Evolutionary conservation across 2,113 vertebrate species (phyloP).

Genomic region (Lutjanus erythropterus): DNA sequence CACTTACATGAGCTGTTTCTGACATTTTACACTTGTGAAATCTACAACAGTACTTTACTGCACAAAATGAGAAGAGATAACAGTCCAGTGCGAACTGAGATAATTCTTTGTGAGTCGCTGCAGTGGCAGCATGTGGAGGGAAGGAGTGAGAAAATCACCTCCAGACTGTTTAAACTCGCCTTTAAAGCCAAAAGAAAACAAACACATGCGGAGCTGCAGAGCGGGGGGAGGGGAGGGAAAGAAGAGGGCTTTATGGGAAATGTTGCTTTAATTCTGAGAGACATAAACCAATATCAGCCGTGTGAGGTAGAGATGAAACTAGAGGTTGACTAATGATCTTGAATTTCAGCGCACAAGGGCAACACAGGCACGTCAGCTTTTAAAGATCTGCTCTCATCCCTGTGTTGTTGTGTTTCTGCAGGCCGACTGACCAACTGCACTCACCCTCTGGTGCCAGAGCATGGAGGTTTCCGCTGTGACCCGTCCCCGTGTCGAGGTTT

Average conservation of each 20-base stretch:
- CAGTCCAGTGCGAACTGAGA: neutral
- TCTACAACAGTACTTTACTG: neutral
- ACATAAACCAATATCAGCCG: no score
- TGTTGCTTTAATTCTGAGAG: no score
- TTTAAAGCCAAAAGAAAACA: slow-evolving; percentile 6
- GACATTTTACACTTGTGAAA: neutral
- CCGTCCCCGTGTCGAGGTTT: slow-evolving; percentile 83
- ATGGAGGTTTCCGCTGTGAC: slow-evolving; percentile 83
- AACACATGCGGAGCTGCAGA: neutral
- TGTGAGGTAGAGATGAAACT: no score
- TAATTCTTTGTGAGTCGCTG: neutral
- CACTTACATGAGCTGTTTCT: no score
- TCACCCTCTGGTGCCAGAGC: slow-evolving; percentile 80
- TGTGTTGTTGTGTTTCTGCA: slow-evolving; percentile 34
- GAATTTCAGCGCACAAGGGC: neutral
- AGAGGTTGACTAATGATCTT: neutral
- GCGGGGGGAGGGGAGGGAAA: neutral
- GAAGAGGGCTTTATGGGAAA: no score
- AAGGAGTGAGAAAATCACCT: slow-evolving; percentile 6
- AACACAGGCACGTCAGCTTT: neutral
- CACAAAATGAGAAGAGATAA: neutral
- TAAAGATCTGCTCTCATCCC: neutral
- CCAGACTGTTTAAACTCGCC: slow-evolving; percentile 23
- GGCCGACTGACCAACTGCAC: slow-evolving; percentile 78
- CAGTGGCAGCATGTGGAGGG: neutral